Conservation (phyloP, 2,888 invertebrate species). For the Sminthurides aquaticus region DNA sequence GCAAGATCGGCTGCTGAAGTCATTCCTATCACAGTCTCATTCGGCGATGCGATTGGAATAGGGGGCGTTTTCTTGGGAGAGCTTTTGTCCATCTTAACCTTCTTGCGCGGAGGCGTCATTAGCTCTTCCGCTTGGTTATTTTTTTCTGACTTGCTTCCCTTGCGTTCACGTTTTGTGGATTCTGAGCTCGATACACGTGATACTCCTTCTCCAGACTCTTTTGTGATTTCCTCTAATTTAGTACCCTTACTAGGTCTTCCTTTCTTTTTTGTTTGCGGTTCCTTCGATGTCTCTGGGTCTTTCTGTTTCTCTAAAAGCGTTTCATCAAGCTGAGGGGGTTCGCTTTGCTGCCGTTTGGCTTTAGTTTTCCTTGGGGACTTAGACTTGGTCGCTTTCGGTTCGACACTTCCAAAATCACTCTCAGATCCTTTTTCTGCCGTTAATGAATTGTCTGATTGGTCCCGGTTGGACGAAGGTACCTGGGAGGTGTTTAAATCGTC, state of each 20-base stretch:
- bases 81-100: not conserved
- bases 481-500: no score
- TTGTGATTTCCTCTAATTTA: not conserved
- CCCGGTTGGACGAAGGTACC: no score
- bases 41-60: no score
- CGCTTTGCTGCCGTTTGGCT: no score
- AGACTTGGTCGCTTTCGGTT: not conserved
- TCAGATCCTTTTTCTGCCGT: conserved; percentile 1
- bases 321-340: no score
- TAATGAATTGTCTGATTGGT: not conserved
- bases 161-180: not conserved
- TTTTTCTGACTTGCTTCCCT: not conserved
- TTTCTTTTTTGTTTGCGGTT: not conserved
- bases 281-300: not conserved
- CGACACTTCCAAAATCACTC: not conserved
- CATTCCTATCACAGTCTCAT: not conserved
- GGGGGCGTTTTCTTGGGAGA: not conserved
- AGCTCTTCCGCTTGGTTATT: not conserved
- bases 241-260: not conserved
- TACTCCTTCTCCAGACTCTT: not conserved
- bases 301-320: no score
- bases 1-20: not conserved
- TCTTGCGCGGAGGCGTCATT: not conserved
- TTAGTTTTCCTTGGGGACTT: not conserved
- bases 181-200: not conserved